A percentile compares a stretch with the other conserved stretches of the same genome.
These are phyloP conservation scores for Iphiclides podalirius DNA, from an alignment of 2,888 invertebrate genomes.

Conservation along the genomic window DNA sequence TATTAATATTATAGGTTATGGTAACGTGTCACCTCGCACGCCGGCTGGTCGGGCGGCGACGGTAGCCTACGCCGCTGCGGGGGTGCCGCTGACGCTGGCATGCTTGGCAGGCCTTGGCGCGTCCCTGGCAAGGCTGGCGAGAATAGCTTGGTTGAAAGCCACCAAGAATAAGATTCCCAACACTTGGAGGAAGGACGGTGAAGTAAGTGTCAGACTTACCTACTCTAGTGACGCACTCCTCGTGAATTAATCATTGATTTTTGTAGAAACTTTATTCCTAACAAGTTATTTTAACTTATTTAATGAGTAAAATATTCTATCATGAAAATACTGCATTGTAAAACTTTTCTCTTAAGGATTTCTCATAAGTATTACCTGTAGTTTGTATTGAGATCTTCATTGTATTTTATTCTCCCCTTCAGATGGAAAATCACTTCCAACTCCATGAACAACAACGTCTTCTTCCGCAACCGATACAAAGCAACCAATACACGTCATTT, in stretches of 20 bases:
- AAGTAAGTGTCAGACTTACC: too few species aligned
- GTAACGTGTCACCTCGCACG: constrained; percentile 91
- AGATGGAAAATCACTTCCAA: constrained; percentile 73
- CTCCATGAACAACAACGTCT: constrained; percentile 74
- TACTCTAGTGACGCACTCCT: too few species aligned
- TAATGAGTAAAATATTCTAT: too few species aligned
- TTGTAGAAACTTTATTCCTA: too few species aligned
- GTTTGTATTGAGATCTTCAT: too few species aligned
- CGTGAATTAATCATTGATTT: too few species aligned
- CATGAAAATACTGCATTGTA: too few species aligned
- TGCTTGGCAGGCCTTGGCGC: constrained; percentile 92
- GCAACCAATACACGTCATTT: constrained; percentile 74
- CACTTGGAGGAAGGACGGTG: constrained; percentile 65
- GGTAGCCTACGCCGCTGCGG: constrained; percentile 92
- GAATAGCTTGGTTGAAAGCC: constrained; percentile 78
- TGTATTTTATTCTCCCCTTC: constrained; percentile 15
- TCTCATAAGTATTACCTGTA: too few species aligned
- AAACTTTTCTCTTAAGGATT: too few species aligned
- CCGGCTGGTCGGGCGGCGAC: constrained; percentile 90
- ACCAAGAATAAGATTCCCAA: constrained; percentile 66
- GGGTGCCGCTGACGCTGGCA: constrained; percentile 92
- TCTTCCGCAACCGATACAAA: constrained; percentile 62
- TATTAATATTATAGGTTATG: constrained; percentile 93
- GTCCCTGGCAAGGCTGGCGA: constrained; percentile 87
- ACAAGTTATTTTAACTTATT: too few species aligned